phyloP scores from a whole-genome alignment of 2,113 vertebrate genomes.

The Illadopsis cleaveri region DNA sequence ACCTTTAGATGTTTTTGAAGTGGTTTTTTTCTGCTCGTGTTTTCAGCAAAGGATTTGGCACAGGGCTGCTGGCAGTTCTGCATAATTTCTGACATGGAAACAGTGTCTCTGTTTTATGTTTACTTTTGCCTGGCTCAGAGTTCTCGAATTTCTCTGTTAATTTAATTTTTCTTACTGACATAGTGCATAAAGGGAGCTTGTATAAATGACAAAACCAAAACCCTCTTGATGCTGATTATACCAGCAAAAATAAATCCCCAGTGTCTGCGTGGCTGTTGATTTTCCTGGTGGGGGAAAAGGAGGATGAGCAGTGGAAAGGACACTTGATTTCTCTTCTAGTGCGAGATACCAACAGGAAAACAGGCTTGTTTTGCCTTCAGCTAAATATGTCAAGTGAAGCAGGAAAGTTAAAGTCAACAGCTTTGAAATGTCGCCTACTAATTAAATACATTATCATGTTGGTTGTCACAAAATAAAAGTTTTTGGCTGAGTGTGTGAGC shows the following conservation, averaged over 20 bases:
- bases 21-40: not conserved
- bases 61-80: not conserved
- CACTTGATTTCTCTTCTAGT: not conserved
- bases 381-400: slow-evolving; percentile 24
- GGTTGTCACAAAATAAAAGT: not conserved
- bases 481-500: not conserved
- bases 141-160: not conserved
- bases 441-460: not conserved
- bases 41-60: not conserved
- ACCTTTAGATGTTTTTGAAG: not conserved
- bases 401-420: slow-evolving; percentile 1
- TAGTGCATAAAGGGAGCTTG: not conserved
- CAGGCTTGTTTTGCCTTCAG: slow-evolving; percentile 44
- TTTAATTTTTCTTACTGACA: not conserved
- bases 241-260: not conserved
- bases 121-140: not conserved
- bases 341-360: slow-evolving; percentile 3
- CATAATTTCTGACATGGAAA: not conserved
- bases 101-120: not conserved
- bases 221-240: not conserved
- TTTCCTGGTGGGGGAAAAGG: not conserved
- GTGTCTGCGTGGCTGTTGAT: not conserved
- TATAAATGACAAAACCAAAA: not conserved
- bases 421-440: slow-evolving; percentile 41
- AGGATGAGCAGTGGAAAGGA: not conserved